Evolutionary conservation across 1,140 invertebrate genomes (phyloP).

Genomic region (Drosophila willistoni): DNA sequence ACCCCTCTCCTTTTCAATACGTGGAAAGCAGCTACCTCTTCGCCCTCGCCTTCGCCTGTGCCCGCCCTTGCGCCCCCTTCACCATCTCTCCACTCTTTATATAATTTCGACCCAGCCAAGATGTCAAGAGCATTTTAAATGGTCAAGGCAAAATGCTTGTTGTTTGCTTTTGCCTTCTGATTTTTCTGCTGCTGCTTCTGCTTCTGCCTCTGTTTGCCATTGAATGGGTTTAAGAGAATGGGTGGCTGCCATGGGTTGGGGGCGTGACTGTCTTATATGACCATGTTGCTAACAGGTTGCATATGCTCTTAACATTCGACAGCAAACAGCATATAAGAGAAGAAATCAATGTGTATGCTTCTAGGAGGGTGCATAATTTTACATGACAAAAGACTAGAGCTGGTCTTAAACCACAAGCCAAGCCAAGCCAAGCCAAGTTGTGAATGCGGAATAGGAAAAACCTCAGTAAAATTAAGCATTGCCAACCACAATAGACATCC

Average conservation of each 20-base stretch:
- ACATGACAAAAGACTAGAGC: conserved; percentile 27
- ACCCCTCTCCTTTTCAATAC: too few relatives aligned
- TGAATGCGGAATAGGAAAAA: conserved; percentile 21
- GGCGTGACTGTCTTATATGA: conserved; percentile 15
- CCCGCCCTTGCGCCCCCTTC: background rate
- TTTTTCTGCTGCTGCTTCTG: conserved; percentile 1
- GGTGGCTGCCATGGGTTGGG: background rate
- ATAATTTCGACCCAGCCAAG: conserved; percentile 38
- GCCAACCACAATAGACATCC: background rate
- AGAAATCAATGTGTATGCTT: conserved; percentile 24
- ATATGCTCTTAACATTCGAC: conserved; percentile 41
- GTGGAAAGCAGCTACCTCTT: background rate
- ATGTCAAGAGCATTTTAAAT: conserved; percentile 67
- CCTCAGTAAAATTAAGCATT: conserved; percentile 11
- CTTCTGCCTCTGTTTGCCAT: conserved; percentile 37
- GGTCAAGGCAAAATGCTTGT: conserved; percentile 51
- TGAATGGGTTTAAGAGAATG: conserved; percentile 28
- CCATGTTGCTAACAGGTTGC: conserved; percentile 57
- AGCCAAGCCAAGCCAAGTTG: conserved; percentile 8
- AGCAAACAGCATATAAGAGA: conserved; percentile 16
- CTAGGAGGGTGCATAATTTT: conserved; percentile 51
- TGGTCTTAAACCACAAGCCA: conserved; percentile 18
- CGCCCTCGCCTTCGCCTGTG: background rate
- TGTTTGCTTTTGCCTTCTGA: conserved; percentile 26
- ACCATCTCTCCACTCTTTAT: conserved; percentile 9